phyloP scores from a whole-genome alignment of 2,888 invertebrate genomes.

The Phytoseiulus persimilis region DNA sequence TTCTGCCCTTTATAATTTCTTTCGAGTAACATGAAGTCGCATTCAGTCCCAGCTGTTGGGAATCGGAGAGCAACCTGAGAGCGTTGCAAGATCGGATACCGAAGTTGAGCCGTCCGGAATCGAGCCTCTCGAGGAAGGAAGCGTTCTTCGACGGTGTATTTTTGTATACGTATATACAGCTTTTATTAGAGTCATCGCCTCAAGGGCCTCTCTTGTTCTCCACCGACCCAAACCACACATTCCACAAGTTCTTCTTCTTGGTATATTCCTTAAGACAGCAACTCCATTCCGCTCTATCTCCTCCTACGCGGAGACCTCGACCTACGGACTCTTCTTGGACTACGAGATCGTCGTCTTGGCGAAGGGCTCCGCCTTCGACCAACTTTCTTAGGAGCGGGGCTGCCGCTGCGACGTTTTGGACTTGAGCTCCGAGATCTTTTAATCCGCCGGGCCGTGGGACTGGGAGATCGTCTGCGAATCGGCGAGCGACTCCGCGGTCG shows the following conservation, averaged over 20 bases:
- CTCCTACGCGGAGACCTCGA: background rate
- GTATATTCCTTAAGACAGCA: background rate
- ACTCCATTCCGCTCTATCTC: background rate
- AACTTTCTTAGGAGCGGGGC: background rate
- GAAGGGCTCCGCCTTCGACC: background rate
- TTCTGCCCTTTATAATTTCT: too few species aligned
- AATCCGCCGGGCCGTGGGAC: background rate
- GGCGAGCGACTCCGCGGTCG: background rate
- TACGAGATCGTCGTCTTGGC: conserved; percentile 20
- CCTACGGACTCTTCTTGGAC: background rate
- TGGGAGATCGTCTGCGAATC: background rate
- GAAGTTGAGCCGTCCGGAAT: too few species aligned
- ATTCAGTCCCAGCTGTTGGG: too few species aligned
- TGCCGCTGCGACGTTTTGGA: background rate
- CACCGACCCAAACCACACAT: background rate
- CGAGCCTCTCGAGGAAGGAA: too few species aligned
- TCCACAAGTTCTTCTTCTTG: background rate
- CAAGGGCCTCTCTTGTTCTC: background rate
- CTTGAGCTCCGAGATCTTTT: background rate
- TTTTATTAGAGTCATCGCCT: background rate
- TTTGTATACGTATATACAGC: background rate
- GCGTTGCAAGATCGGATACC: too few species aligned
- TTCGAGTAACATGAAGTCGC: too few species aligned
- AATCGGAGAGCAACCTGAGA: too few species aligned
- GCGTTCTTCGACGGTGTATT: background rate